phyloP scores from a whole-genome alignment of 2,113 vertebrate genomes.

The Cervus canadensis region DNA sequence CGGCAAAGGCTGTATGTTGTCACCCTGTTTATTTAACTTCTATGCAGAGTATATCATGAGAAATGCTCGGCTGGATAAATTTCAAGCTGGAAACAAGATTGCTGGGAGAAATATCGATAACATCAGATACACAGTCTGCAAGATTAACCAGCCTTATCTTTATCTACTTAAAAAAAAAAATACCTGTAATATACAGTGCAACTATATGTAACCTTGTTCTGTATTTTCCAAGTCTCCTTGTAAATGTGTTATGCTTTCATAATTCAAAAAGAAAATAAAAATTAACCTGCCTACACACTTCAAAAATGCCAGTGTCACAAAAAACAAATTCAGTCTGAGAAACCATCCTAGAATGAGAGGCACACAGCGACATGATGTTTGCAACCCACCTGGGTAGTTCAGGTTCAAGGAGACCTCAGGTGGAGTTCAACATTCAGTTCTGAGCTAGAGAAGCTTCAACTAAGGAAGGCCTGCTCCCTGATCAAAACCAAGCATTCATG shows the following conservation, averaged over 20 bases:
- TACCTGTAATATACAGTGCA: neutral
- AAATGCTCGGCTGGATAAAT: neutral
- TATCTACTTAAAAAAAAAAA: neutral
- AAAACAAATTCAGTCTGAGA: neutral
- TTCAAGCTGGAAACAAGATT: neutral
- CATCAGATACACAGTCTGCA: neutral
- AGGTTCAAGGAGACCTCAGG: neutral
- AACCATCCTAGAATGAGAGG: neutral
- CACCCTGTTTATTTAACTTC: neutral
- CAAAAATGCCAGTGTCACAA: neutral
- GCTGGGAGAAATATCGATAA: neutral
- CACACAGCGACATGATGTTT: rapidly evolving
- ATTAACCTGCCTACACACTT: neutral
- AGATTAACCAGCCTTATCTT: neutral
- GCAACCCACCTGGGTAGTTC: rapidly evolving
- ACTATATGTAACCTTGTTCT: neutral
- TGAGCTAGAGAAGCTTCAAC: neutral
- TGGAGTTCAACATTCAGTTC: neutral
- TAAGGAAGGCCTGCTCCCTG: neutral
- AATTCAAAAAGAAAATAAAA: neutral
- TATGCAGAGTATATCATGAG: neutral
- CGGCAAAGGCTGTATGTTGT: neutral
- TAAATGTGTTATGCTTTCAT: neutral
- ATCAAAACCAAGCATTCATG: neutral
- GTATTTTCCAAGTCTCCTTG: neutral